phyloP scores from a whole-genome alignment of 2,888 invertebrate species.

The Augiades crinisus region DNA sequence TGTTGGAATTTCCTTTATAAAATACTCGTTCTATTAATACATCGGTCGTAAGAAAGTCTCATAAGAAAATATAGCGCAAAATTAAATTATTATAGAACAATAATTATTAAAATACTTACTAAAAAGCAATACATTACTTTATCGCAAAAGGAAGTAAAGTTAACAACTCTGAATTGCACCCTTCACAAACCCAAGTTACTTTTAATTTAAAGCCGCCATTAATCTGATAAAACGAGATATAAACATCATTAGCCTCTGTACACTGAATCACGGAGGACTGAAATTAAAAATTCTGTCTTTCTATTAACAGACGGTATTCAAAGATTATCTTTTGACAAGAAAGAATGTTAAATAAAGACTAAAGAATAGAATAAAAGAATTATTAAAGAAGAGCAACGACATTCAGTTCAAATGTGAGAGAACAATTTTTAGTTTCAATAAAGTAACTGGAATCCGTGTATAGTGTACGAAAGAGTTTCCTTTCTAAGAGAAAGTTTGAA shows the following conservation, averaged over 20 bases:
- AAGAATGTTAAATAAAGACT: background rate
- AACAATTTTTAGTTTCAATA: slow-evolving; percentile 4
- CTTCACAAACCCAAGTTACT: slow-evolving; percentile 21
- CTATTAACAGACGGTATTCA: slow-evolving; percentile 30
- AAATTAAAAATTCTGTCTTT: slow-evolving; percentile 34
- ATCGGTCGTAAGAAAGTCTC: no score
- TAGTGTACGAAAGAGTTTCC: slow-evolving; percentile 23
- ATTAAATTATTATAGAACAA: no score
- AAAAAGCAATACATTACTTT: background rate
- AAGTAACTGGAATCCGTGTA: slow-evolving; percentile 12
- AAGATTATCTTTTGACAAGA: slow-evolving; percentile 30
- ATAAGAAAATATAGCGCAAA: no score
- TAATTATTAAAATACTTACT: no score
- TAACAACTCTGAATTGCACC: slow-evolving; percentile 18
- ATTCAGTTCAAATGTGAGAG: background rate
- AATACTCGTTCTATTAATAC: no score
- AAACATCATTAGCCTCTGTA: slow-evolving; percentile 33
- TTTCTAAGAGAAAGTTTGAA: slow-evolving; percentile 48
- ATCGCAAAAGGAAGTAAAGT: slow-evolving; percentile 17
- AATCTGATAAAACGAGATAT: slow-evolving; percentile 38
- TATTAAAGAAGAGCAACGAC: slow-evolving; percentile 7
- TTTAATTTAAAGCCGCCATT: slow-evolving; percentile 25
- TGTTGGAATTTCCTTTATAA: no score
- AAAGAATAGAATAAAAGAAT: background rate
- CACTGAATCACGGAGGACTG: slow-evolving; percentile 31